phyloP scores from a whole-genome alignment of 2,888 invertebrate species.

The Arenicola marina region DNA sequence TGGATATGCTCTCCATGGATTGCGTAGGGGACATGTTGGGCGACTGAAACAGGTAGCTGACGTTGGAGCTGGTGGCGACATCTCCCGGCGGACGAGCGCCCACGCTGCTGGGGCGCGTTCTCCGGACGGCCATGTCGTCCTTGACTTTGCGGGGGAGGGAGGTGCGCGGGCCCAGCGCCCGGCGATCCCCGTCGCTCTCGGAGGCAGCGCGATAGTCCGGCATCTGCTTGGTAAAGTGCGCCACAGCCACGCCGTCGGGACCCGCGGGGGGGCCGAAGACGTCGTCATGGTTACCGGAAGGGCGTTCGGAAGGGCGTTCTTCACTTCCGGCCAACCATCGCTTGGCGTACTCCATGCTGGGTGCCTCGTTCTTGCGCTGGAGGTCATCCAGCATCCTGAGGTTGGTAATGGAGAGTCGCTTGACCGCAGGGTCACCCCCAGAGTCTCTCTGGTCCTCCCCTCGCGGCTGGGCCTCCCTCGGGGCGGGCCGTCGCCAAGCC shows the following conservation, averaged over 20 bases:
- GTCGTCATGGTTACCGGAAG: background rate
- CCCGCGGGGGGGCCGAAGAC: background rate
- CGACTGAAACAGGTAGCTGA: slow-evolving; percentile 1
- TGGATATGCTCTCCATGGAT: slow-evolving; percentile 9
- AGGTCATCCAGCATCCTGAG: slow-evolving; percentile 26
- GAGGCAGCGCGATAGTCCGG: background rate
- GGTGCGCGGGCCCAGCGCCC: background rate
- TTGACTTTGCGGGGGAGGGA: slow-evolving; percentile 20
- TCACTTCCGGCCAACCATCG: slow-evolving; percentile 23
- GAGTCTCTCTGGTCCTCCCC: too few species aligned
- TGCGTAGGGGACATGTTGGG: slow-evolving; percentile 1
- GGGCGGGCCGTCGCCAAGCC: background rate
- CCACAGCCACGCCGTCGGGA: background rate
- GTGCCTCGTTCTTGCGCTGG: slow-evolving; percentile 14
- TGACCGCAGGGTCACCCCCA: slow-evolving; percentile 13
- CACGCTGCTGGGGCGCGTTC: background rate
- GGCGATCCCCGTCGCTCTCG: background rate
- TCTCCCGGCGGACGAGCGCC: background rate
- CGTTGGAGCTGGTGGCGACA: background rate
- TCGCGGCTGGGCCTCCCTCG: background rate
- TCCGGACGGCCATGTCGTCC: slow-evolving; percentile 26
- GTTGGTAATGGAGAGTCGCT: slow-evolving; percentile 31
- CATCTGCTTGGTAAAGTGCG: background rate
- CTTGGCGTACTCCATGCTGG: slow-evolving; percentile 32
- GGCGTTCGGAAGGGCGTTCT: background rate